phyloP scores from a whole-genome alignment of 2,888 invertebrate species.

The Shargacucullia verbasci region DNA sequence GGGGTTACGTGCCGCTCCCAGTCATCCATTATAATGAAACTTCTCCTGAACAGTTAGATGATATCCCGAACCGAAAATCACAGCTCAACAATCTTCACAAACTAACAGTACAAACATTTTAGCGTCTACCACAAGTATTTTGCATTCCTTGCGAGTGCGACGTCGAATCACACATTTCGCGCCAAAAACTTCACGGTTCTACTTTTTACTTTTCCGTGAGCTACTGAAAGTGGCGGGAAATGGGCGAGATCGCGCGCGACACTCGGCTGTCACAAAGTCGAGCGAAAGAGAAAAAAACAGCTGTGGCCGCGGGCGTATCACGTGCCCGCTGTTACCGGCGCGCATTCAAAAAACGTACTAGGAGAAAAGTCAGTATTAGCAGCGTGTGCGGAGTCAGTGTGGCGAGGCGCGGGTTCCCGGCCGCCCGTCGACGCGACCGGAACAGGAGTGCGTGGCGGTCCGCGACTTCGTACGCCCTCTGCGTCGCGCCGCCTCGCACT shows the following conservation, averaged over 20 bases:
- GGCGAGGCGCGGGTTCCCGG: conserved; percentile 86
- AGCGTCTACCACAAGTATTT: conserved; percentile 70
- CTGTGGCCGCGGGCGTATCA: conserved; percentile 83
- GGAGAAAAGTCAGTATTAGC: conserved; percentile 80
- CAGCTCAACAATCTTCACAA: conserved; percentile 77
- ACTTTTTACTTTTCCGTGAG: conserved; percentile 70
- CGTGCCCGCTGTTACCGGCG: conserved; percentile 85
- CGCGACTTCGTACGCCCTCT: conserved; percentile 87
- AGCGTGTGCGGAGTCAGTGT: conserved; percentile 80
- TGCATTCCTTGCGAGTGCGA: conserved; percentile 58
- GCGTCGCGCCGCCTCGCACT: conserved; percentile 89
- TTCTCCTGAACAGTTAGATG: conserved; percentile 65
- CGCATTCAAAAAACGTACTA: conserved; percentile 85
- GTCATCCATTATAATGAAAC: conserved; percentile 86
- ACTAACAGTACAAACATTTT: conserved; percentile 72
- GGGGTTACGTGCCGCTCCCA: conserved; percentile 90
- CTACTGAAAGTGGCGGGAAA: conserved; percentile 81
- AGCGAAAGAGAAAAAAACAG: conserved; percentile 85
- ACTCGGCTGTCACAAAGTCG: conserved; percentile 81
- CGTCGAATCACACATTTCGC: conserved; percentile 77
- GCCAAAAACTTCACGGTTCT: conserved; percentile 80
- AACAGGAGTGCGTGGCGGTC: conserved; percentile 87
- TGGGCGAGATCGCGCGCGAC: conserved; percentile 81
- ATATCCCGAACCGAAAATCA: conserved; percentile 72
- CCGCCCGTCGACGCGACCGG: conserved; percentile 89